Percentiles rank a stretch among this genome's conserved stretches.
Evolutionary conservation across 2,113 vertebrate species (phyloP).

Genomic region (Leptodactylus fuscus): DNA sequence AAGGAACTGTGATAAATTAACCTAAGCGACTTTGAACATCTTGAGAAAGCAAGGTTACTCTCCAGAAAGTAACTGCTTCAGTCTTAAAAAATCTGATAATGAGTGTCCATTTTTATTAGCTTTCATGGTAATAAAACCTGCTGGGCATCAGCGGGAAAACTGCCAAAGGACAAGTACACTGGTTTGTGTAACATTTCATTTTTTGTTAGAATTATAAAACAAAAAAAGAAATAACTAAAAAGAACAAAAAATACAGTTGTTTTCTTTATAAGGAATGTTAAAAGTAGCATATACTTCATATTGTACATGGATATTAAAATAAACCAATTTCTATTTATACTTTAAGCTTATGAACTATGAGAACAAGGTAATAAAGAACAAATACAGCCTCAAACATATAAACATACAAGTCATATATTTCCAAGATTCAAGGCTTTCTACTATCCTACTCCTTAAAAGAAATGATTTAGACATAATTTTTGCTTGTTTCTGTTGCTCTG

Average conservation of each 20-base stretch:
- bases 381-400: not conserved
- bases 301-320: too few species aligned
- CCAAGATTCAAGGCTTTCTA: too few species aligned
- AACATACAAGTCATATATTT: too few species aligned
- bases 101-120: conserved; percentile 50
- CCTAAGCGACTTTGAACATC: conserved; percentile 49
- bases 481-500: too few species aligned
- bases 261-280: not conserved
- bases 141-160: conserved; percentile 17
- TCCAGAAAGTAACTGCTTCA: conserved; percentile 38
- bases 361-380: not conserved
- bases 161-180: conserved; percentile 35
- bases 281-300: not conserved
- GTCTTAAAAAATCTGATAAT: conserved; percentile 51
- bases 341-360: too few species aligned
- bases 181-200: conserved; percentile 18
- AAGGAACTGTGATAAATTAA: conserved; percentile 51
- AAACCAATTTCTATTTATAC: not conserved
- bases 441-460: too few species aligned
- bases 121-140: conserved; percentile 51
- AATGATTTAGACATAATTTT: too few species aligned
- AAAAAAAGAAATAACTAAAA: not conserved
- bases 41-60: conserved; percentile 50
- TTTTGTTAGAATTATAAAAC: conserved; percentile 27
- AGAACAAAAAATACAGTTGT: not conserved